A percentile compares a stretch with the other conserved stretches of the same genome.
These are phyloP conservation scores for Pristis pectinata DNA, from an alignment of 2,797 vertebrate species.

Conservation along the genomic window DNA sequence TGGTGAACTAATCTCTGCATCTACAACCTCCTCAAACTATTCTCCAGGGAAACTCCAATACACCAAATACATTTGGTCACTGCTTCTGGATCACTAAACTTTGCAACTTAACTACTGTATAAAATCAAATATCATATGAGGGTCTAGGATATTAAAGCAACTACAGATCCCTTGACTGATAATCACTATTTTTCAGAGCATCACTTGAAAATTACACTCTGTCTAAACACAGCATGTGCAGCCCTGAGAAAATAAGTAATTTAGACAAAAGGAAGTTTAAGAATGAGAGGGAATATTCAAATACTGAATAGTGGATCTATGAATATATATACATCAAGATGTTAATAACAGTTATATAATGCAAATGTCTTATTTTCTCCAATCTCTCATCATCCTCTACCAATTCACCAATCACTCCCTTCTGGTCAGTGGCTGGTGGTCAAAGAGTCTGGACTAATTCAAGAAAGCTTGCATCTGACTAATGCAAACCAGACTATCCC, in stretches of 20 bases:
- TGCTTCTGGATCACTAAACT: background rate
- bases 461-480: background rate
- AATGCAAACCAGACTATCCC: background rate
- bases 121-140: background rate
- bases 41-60: background rate
- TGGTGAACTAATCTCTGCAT: background rate
- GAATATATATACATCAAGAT: background rate
- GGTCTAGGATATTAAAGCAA: background rate
- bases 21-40: background rate
- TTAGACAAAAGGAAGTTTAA: background rate
- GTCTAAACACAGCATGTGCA: background rate
- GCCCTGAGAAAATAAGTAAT: background rate
- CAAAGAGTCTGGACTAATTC: background rate
- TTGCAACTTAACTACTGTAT: background rate
- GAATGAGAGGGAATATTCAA: background rate
- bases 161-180: background rate
- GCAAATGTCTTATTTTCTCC: background rate
- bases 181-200: background rate
- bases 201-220: background rate
- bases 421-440: background rate
- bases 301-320: background rate
- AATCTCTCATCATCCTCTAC: background rate
- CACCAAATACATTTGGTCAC: background rate
- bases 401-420: background rate
- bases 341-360: background rate